phyloP scores from a whole-genome alignment of 2,797 vertebrate species.

The Syngnathus acus region DNA sequence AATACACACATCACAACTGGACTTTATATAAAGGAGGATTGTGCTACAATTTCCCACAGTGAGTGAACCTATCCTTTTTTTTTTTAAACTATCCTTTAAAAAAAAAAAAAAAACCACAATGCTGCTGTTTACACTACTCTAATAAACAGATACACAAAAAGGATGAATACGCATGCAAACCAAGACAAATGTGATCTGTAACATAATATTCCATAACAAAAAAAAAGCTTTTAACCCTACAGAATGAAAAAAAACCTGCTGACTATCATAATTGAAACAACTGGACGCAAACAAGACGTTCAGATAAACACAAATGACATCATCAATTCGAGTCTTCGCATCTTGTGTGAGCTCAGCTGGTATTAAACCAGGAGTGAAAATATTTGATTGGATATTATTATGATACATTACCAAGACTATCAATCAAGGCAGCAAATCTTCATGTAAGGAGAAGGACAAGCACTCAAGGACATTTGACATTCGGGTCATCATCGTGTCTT shows the following conservation, averaged over 20 bases:
- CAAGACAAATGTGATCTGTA: not conserved
- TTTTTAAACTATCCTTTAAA: no score
- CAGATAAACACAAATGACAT: slow-evolving; percentile 43
- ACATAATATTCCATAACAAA: not conserved
- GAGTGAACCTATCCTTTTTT: not conserved
- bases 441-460: slow-evolving; percentile 5
- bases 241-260: slow-evolving; percentile 10
- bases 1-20: not conserved
- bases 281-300: slow-evolving; percentile 21
- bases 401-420: not conserved
- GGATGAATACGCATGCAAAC: slow-evolving; percentile 1
- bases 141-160: not conserved
- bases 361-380: slow-evolving; percentile 5
- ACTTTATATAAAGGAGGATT: not conserved
- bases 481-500: slow-evolving; percentile 13
- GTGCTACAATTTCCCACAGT: not conserved
- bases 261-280: slow-evolving; percentile 35
- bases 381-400: not conserved
- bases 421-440: slow-evolving; percentile 8
- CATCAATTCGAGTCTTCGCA: slow-evolving; percentile 28
- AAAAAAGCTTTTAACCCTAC: slow-evolving; percentile 13
- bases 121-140: not conserved
- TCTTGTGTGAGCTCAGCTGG: slow-evolving; percentile 13
- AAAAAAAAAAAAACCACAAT: not conserved
- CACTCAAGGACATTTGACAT: slow-evolving; percentile 30